Percentiles rank a stretch among this genome's conserved stretches.
phyloP scores from a whole-genome alignment of 1,140 invertebrate species.

The Camponotus pennsylvanicus region DNA sequence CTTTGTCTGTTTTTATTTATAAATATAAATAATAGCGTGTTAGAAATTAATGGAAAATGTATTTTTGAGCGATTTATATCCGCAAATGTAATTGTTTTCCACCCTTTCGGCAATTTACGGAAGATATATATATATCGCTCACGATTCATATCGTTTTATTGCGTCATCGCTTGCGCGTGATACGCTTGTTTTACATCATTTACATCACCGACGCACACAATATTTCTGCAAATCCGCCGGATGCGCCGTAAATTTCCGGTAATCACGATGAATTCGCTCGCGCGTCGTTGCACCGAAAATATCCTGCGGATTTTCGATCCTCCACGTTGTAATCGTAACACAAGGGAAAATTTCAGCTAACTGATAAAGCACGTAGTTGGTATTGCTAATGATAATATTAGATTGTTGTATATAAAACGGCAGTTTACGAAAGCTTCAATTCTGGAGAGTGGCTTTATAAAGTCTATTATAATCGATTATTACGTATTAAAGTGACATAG shows the following conservation, averaged over 20 bases:
- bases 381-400: not conserved
- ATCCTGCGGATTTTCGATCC: conserved; percentile 3
- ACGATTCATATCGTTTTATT: not conserved
- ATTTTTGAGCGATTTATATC: conserved; percentile 1
- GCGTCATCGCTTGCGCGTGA: not conserved
- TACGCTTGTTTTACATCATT: conserved; percentile 27
- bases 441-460: not conserved
- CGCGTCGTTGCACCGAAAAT: not conserved
- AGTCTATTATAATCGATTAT: conserved; percentile 5
- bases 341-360: not conserved
- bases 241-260: conserved; percentile 48
- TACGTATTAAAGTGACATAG: not conserved
- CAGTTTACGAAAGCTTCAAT: not conserved
- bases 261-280: conserved; percentile 39
- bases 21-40: not conserved
- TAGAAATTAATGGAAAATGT: not conserved
- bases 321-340: conserved; percentile 1
- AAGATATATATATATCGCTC: conserved; percentile 6
- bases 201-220: conserved; percentile 35
- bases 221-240: conserved; percentile 52
- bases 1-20: conserved; percentile 5
- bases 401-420: conserved; percentile 5
- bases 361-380: not conserved
- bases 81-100: conserved; percentile 10
- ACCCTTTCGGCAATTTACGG: conserved; percentile 8